phyloP scores from a whole-genome alignment of 2,888 invertebrate genomes.

The Platycnemis pennipes region DNA sequence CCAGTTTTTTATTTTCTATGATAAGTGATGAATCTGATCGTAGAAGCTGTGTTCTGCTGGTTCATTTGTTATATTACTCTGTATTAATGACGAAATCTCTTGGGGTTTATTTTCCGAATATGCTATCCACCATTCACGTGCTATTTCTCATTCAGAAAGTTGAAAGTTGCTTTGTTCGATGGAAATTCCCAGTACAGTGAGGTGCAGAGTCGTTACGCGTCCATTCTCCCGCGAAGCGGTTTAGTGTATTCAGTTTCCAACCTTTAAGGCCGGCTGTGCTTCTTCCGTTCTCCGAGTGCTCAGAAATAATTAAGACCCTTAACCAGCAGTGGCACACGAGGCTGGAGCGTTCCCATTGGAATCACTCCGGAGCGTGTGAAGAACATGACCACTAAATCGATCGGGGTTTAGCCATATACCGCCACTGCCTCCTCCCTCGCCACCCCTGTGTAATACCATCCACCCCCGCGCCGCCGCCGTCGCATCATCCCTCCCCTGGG shows the following conservation, averaged over 20 bases:
- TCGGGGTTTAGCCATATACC: constrained; percentile 43
- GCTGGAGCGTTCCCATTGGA: background rate
- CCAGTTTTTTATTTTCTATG: too few species aligned
- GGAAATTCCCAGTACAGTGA: too few species aligned
- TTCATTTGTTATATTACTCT: too few species aligned
- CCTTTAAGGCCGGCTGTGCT: background rate
- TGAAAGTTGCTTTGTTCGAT: too few species aligned
- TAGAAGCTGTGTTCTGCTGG: too few species aligned
- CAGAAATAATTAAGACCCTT: background rate
- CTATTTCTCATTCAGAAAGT: too few species aligned
- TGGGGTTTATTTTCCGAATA: too few species aligned
- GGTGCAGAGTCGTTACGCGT: too few species aligned
- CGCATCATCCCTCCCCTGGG: background rate
- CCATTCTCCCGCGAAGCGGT: background rate
- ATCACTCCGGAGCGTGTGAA: background rate
- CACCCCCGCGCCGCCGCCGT: background rate
- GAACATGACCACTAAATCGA: constrained; percentile 58
- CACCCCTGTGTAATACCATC: background rate
- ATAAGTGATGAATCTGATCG: too few species aligned
- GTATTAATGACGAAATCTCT: too few species aligned
- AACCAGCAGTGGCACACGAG: background rate
- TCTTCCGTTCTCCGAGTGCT: background rate
- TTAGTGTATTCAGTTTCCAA: background rate
- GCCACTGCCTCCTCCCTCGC: background rate
- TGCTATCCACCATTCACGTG: too few species aligned